Base-by-base conservation (phyloP, 2,797 vertebrate genomes). In the Mareca penelope region DNA sequence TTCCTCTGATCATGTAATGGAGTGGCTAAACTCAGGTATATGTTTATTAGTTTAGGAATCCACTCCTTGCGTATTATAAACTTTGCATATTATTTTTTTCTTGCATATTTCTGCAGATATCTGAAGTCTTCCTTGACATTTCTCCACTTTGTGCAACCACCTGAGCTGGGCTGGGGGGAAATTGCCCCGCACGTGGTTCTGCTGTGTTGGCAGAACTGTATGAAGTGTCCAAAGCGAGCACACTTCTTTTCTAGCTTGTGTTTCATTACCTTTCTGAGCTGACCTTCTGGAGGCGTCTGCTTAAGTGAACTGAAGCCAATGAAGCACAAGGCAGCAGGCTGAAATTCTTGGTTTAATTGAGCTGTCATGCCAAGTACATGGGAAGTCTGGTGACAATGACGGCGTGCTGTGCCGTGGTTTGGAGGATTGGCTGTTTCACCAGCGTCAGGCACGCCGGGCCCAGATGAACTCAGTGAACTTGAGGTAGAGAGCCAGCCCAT, bases 301-400 rank as follows among this genome's bases (percentile, higher is more conserved):
- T 44, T 39, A 69, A 69, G 35, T 31, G 72, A 93, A 55, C 63
- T 24, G 28, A 67, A 72, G 93, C 85, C 92, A 78, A 39, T 1
- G 10, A 76, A 70, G 48, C 55, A 84, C 75, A 68, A 92, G 82
- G 89, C 81, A 89, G 60, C 76, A 87, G 79, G 22, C 81, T 57
- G 90, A 55, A 88, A 92, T 63, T 50, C 92, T 56, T 82, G 76
- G 24, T 78, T 90, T 90, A 88, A 90, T 85, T 88, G 89, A 85
- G 76, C 84, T 44, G n/a, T 88, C 76, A 29, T n/a, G 42, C 76
- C 82, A 78, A 88, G 77, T 1, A 1, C 53, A 28, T 0, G 15
- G 72, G 52, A 80, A 79, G 79, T 63, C 73, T 60, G 63, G 81
- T 93, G 93, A 69, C 82, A 56, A 29, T 79, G 87, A 57, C 50